Conservation (phyloP, 2,888 invertebrate species). For the Lasioglossum vierecki region DNA sequence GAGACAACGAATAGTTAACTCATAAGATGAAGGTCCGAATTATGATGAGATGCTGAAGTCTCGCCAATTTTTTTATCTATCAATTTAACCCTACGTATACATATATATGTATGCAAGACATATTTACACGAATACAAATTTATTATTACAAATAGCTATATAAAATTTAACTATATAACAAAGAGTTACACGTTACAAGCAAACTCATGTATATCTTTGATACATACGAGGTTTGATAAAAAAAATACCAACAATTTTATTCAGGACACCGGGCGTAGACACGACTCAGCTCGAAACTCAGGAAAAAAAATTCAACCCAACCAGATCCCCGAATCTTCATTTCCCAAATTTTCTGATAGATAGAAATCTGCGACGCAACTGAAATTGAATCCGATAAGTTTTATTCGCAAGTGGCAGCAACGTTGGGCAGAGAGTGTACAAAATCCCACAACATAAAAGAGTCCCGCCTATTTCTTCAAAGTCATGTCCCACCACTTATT, state of each 20-base stretch:
- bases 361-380: not conserved
- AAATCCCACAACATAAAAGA: not conserved
- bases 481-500: not conserved
- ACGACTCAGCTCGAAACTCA: not conserved
- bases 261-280: not conserved
- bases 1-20: constrained; percentile 4
- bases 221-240: constrained; percentile 18
- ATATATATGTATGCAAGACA: constrained; percentile 35
- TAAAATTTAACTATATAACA: constrained; percentile 50
- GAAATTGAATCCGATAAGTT: not conserved
- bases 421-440: not conserved
- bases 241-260: not conserved
- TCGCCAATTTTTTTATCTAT: constrained; percentile 21
- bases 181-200: constrained; percentile 41
- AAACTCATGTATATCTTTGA: constrained; percentile 39
- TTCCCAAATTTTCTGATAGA: not conserved
- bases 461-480: not conserved
- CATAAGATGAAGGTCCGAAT: not conserved
- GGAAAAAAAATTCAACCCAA: not conserved
- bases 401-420: constrained; percentile 9
- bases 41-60: constrained; percentile 6
- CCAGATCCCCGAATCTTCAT: not conserved
- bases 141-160: constrained; percentile 49
- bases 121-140: constrained; percentile 65
- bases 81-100: constrained; percentile 14